Base-by-base conservation (phyloP, 2,113 vertebrate species). In the Poeciliopsis occidentalis region DNA sequence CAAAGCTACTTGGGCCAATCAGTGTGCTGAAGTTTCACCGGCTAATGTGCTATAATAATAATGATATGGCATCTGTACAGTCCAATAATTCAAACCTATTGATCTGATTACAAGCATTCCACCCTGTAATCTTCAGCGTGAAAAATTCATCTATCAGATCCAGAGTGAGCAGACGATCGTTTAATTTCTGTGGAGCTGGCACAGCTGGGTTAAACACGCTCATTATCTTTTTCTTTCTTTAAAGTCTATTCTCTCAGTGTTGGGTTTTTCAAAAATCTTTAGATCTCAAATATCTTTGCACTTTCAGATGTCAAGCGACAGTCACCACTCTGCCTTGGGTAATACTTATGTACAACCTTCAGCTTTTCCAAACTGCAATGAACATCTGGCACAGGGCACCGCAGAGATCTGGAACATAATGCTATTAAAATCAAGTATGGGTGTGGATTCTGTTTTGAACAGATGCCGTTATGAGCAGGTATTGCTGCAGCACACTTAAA, bases 71-170 rank as follows among this genome's bases (percentile, higher is more conserved):
- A 86, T 71, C 47, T 26, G 64, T 82, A 83, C 51, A 63, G 80
- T 73, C 85, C 64, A 81, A 86, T 89, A 79, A 90, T 80, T 92
- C 87, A 83, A 81, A 89, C 44, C 64, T 83, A 87, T 79, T 90
- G 88, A 92, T 91, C 88, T 91, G 87, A 91, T 90, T 83, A 80
- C 84, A 88, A 81, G 63, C 83, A 76, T 81, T 69, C 82, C 71
- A 44, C 71, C 51, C 63, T 57, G 75, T 83, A 82, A 87, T 82
- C 81, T 83, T 80, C 41, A 67, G 37, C 61, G 69, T 32, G 74
- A 67, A 69, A 82, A 88, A 79, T 26, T 11, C 67, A 67, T 37
- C 62, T 77, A 71, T 75, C 72, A 19, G 73, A 80, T 81, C 70
- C 66, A 75, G 44, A 69, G 0, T 2, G 13, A 64, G 75, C 72